Base-by-base conservation (phyloP, 2,113 vertebrate species). In the Physeter macrocephalus region DNA sequence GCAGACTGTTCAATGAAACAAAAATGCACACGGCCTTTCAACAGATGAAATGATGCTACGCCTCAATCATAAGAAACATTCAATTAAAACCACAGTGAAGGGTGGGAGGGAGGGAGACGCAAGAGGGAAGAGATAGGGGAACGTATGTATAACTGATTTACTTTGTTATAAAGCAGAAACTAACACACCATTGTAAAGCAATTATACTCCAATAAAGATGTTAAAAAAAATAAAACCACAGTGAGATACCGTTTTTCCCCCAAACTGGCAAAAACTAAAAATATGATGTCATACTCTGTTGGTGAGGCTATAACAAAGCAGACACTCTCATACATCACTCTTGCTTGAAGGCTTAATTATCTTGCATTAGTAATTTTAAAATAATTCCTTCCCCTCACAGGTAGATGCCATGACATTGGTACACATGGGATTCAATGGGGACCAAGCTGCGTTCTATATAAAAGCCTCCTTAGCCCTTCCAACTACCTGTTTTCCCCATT, bases 331-430 rank as follows among this genome's bases (percentile, higher is more conserved):
- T 4, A 62, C 6, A 36, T 3, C 93, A 31, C 80, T 84, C 25
- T 27, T 95, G 88, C 69, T 57, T 87, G 67, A 86, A 77, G 67
- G 62, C 69, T 94, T 94, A 94, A 66, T 75, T 85, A 74, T 49
- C 34, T 20, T 74, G n/a, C 5, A 41, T 34, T 39, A 90, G 66
- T 82, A 92, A 90, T 94, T 84, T 94, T 57, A 92, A 95, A 95
- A 87, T 83, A 94, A 89, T 84, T 57, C 71, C 61, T 69, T 46
- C 92, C 54, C 89, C 83, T 52, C 75, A 90, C 74, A 90, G 59
- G 41, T 54, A 96, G 75, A 82, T 93, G 71, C 46, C 62, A 82
- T 77, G 64, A 71, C 71, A 96, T 6, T 39, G 29, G 14, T 52
- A 77, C 43, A 82, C n/a, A 54, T 6, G 29, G 25, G 25, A 90